Evolutionary conservation across 2,888 invertebrate species (phyloP), one percentile per base, ranked within the genome.

Genomic region (Cistogaster globosa): DNA sequence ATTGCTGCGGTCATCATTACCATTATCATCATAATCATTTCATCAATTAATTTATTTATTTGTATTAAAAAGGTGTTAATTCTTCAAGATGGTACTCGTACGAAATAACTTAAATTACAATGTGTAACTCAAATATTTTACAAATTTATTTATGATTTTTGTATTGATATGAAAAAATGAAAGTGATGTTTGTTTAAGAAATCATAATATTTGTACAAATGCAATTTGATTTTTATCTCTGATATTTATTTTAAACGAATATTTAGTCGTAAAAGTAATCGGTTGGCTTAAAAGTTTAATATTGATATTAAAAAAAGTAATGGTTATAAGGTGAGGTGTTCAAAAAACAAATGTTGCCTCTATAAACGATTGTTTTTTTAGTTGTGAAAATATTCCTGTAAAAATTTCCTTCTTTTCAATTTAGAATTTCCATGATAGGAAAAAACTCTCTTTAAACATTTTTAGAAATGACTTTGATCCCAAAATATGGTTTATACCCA

Each of bases 1-100:
- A 42, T 20, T 32, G 55, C 22, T 18, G 45, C 22, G 36, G 20
- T 20, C 57, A 45, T 57, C 75, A 48, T 67, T 38, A 67, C 58
- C 22, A 68, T 51, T 67, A 68, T 58, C 42, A 58, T 78, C 48
- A 67, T 45, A 65, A 48, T 58, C 42, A 75, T 71, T 38, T 67
- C 75, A 75, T 82, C 75, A 85, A 85, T 85, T 85, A 79, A 82
- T 75, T 79, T 78, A 68, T 20, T n/a, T 81, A 78, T 81, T 74
- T 85, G 77, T 55, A 65, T 82, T 78, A 65, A 85, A 85, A 82
- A 85, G 82, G 85, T 85, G 82, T 85, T 85, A 79, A 85, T 79
- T 85, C 22, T 51, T 42, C 51, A 77, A 62, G 71, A 68, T 45
- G 45, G 32, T 60, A 42, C 51, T 18, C 14, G 16, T n/a, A 14